Evolutionary conservation across 2,888 invertebrate species (phyloP), one percentile per base, ranked within the genome.

Genomic region (Lochmaea crataegi): DNA sequence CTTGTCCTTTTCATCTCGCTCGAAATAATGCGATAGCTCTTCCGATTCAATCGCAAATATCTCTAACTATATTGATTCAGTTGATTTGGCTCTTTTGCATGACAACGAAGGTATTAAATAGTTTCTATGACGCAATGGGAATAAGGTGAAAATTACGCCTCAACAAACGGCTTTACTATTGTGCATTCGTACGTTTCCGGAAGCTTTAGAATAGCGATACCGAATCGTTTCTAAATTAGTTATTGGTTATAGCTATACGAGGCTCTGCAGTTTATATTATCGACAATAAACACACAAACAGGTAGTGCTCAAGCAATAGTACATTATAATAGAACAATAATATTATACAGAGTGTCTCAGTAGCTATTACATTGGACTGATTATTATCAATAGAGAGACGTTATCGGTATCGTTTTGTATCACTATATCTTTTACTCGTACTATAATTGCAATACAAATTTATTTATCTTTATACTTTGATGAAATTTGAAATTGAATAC

Each of bases 1-100:
- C 53, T 53, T 53, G 53, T 53, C 53, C 53, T 53, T 53, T 53
- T 53, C 53, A 53, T 2, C 53, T 53, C 16, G 53, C 53, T 53
- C 58, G 32, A 32, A 32, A 26, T n/a, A 58, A 58, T 58, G 58
- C 32, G 58, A 58, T 5, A 58, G 58, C 58, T 32, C 32, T 58
- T n/a, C 58, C n/a, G 26, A 58, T 58, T 58, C 58, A 58, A 58
- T 32, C 32, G 58, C 58, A 58, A 58, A 58, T 58, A 58, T 58
- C 58, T 58, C 32, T 32, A 32, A 26, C 32, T 14, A n/a, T 58
- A 58, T 58, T 58, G 58, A 58, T 58, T 26, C 32, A 58, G 7
- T 57, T 58, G 32, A 32, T 58, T 58, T n/a, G 58, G 58, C 58
- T 58, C 32, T 58, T 58, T 58, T 58, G 58, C 58, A 58, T 58